Conservation (phyloP, 2,797 vertebrate species). For the Macropodus opercularis region DNA sequence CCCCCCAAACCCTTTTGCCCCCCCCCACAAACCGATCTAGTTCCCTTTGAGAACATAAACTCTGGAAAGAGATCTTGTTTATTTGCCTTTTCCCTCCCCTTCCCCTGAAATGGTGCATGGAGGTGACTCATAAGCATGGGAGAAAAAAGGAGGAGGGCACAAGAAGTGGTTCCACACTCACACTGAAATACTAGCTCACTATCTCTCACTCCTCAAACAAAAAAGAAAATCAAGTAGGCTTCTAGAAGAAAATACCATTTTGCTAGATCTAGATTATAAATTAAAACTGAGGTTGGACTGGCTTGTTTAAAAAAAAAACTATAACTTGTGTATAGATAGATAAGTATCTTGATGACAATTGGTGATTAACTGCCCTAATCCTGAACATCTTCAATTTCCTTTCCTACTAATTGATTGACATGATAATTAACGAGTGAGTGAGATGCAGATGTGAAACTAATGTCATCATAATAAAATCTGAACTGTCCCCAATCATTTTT, state of each 20-base stretch:
- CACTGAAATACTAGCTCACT: conserved; percentile 39
- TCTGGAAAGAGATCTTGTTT: conserved; percentile 80
- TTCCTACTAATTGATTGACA: conserved; percentile 51
- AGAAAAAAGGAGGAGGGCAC: conserved; percentile 56
- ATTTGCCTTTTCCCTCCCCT: conserved; percentile 76
- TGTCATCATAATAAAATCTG: conserved; percentile 29
- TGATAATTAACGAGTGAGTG: conserved; percentile 55
- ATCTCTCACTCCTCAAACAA: conserved; percentile 15
- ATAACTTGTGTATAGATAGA: too few relatives aligned
- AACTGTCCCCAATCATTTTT: conserved; percentile 44
- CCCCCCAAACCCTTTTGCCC: conserved; percentile 13
- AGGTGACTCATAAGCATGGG: conserved; percentile 77
- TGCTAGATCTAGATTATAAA: not conserved
- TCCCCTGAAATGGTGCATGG: conserved; percentile 73
- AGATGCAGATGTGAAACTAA: conserved; percentile 57
- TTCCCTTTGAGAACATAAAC: conserved; percentile 79
- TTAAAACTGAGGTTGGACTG: too few relatives aligned
- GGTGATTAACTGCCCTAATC: not conserved
- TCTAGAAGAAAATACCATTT: not conserved
- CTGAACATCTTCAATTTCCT: conserved; percentile 13
- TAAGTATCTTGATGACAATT: conserved; percentile 1
- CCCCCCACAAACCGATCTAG: conserved; percentile 44
- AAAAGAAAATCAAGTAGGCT: conserved; percentile 6
- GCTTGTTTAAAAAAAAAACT: too few relatives aligned
- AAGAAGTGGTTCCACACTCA: conserved; percentile 46